Conservation (phyloP, 2,113 vertebrate species). For the Lethenteron reissneri region DNA sequence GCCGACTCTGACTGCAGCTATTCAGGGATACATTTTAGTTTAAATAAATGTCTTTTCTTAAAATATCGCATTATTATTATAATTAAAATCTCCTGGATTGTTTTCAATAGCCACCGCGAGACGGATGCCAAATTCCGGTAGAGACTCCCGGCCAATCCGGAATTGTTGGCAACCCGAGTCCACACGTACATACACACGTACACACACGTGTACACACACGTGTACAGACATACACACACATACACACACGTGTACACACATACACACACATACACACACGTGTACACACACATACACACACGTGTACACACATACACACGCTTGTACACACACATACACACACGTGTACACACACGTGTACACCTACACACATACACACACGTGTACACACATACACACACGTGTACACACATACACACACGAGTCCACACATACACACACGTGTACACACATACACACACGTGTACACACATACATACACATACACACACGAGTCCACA, state of each 20-base stretch:
- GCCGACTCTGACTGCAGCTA: no score
- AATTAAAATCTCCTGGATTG: no score
- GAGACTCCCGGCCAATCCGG: neutral
- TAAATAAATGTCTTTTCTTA: no score
- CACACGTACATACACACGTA: neutral
- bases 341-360: neutral
- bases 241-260: neutral
- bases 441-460: neutral
- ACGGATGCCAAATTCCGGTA: no score
- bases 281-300: neutral
- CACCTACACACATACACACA: slow-evolving; percentile 1
- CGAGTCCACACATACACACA: neutral
- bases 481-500: neutral
- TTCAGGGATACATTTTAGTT: no score
- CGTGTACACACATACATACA: neutral
- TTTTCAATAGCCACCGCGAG: no score
- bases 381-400: neutral
- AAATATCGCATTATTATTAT: no score
- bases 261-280: neutral
- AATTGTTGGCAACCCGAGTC: neutral
- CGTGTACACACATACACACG: neutral
- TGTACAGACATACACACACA: neutral
- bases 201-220: neutral
- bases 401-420: neutral
- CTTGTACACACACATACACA: neutral